Percentiles rank a stretch among this genome's conserved stretches.
Conservation (phyloP, 2,113 vertebrate genomes). For the Ceratotherium simum region DNA sequence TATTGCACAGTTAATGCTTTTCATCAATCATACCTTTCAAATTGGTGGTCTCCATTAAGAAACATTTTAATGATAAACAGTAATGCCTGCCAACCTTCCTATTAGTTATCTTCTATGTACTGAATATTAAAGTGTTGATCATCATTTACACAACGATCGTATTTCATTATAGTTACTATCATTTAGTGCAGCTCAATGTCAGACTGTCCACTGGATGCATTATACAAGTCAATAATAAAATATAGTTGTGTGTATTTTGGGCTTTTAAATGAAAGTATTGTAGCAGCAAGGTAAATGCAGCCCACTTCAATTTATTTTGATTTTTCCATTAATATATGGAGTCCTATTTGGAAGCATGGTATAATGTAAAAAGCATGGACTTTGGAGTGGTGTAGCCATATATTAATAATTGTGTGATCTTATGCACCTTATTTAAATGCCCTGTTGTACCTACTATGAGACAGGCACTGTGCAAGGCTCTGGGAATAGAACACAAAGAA, state of each 20-base stretch:
- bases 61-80: constrained; percentile 37
- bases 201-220: not conserved
- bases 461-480: not conserved
- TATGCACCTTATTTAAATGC: not conserved
- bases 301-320: not conserved
- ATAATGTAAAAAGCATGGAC: not conserved
- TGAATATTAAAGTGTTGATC: not conserved
- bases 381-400: not conserved
- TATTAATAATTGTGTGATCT: not conserved
- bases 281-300: not conserved
- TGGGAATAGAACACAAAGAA: not conserved
- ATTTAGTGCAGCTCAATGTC: not conserved
- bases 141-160: not conserved
- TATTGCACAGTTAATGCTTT: constrained; percentile 9
- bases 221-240: not conserved
- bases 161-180: constrained; percentile 16
- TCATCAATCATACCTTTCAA: constrained; percentile 50
- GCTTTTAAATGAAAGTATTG: not conserved
- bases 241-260: not conserved
- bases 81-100: not conserved
- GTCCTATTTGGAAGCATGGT: not conserved
- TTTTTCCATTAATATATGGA: not conserved
- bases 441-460: not conserved
- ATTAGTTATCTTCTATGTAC: not conserved
- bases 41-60: not conserved